phyloP scores from a whole-genome alignment of 1,140 invertebrate species.

The Parasteatoda tepidariorum region DNA sequence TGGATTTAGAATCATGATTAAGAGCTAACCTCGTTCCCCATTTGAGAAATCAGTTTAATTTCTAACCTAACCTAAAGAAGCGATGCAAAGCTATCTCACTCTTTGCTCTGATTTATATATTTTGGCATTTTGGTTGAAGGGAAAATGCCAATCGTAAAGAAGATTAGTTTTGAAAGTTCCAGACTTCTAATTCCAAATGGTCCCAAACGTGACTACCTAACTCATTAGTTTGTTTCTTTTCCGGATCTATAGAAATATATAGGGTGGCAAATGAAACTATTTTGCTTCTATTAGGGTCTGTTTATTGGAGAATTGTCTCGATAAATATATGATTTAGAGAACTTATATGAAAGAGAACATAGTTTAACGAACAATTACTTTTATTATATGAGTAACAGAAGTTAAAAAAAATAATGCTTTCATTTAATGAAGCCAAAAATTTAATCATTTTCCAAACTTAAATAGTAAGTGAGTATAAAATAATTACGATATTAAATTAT shows the following conservation, averaged over 20 bases:
- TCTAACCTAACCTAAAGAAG: conserved; percentile 5
- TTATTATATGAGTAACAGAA: too few species aligned
- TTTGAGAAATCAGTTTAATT: conserved; percentile 49
- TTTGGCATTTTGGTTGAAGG: neutral
- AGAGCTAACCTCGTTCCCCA: conserved; percentile 25
- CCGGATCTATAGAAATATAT: conserved; percentile 23
- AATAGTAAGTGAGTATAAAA: too few species aligned
- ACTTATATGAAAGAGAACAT: too few species aligned
- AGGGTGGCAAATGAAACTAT: neutral
- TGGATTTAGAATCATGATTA: conserved; percentile 44
- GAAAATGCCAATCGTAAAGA: neutral
- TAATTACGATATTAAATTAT: too few species aligned
- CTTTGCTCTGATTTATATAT: conserved; percentile 3
- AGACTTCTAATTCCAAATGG: conserved; percentile 12
- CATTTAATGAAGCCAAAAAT: too few species aligned
- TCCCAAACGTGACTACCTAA: conserved; percentile 6
- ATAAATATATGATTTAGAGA: too few species aligned
- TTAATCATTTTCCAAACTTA: too few species aligned
- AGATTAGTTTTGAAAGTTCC: conserved; percentile 27
- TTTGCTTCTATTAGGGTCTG: neutral
- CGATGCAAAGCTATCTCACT: neutral
- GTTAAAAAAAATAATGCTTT: too few species aligned
- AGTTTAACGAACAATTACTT: too few species aligned
- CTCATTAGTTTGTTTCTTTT: conserved; percentile 14
- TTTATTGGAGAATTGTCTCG: neutral